Percentiles rank a stretch among this genome's conserved stretches.
Evolutionary conservation across 2,113 vertebrate genomes (phyloP).

Genomic region (Brachypodius melanocephalos): DNA sequence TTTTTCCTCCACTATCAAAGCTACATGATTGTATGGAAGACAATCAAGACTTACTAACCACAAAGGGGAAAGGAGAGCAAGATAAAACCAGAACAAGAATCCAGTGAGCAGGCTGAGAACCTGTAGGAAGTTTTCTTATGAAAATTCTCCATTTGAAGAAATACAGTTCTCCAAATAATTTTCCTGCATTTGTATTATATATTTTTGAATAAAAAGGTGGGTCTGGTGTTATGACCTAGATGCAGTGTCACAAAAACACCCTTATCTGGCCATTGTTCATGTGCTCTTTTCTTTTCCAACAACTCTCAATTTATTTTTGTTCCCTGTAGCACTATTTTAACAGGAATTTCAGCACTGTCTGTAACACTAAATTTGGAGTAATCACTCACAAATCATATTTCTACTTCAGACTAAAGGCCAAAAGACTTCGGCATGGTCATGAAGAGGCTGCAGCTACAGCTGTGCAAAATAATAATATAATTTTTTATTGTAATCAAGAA

Average conservation of each 20-base stretch:
- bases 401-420: background rate
- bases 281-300: background rate
- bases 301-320: background rate
- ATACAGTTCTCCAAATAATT: background rate
- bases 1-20: background rate
- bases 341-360: background rate
- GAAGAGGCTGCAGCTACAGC: background rate
- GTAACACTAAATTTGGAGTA: background rate
- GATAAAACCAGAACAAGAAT: background rate
- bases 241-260: accelerated
- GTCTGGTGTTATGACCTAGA: background rate
- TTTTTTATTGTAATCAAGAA: background rate
- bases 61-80: background rate
- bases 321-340: background rate
- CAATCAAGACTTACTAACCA: background rate
- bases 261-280: background rate
- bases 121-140: background rate
- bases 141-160: background rate
- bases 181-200: background rate
- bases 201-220: background rate
- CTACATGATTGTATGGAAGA: background rate
- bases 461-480: background rate
- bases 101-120: background rate
- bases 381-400: background rate
- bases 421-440: background rate